Base-by-base conservation (phyloP, 2,888 invertebrate genomes). In the Platypus cylindrus region DNA sequence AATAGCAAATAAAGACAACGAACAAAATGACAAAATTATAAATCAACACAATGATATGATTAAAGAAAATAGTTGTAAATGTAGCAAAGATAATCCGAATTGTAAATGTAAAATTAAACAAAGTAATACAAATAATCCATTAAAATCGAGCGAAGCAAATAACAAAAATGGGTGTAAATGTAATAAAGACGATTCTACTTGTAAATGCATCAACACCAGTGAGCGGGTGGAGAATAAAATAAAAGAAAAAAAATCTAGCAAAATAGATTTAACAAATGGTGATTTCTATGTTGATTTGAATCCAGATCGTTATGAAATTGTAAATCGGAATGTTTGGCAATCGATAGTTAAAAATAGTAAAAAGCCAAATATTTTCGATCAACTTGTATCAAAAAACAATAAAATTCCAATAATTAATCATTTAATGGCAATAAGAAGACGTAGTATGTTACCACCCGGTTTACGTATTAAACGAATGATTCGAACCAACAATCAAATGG, bases 351-450 rank as follows among this genome's bases (percentile, higher is more conserved):
- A 28, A 29, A 25, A 32, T 17, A 30, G 53, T 15, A 39, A 36
- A 26, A 55, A 51, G 45, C 37, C 53, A 9, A 43, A 49, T 8
- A 36, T 44, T 25, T 48, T 49, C 22, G 40, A 45, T 9, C 41
- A 50, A 3, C 27, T 51, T 18, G 35, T 48, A 5, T 50, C 46
- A 3, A 30, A 46, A 8, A 48, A 54, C 28, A 49, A 51, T 2
- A 50, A 50, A 1, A 49, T 45, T 3, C 45, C 49, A 3, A 47
- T 45, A 32, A 27, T 45, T n/a, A 40, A 45, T 7, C 56, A 55
- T 37, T 36, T 54, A 8, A 42, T 51, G 2, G 49, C 53, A 1
- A 37, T 51, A 1, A 48, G 46, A 35, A 45, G 48, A 35, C 37
- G 51, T 31, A 52, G 47, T 38, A 46, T 50, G 48, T 35, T 48